A percentile compares a stretch with the other conserved stretches of the same genome.
These are phyloP conservation scores for Heliothis subflexa DNA, from an alignment of 1,140 invertebrate species.

Conservation along the genomic window DNA sequence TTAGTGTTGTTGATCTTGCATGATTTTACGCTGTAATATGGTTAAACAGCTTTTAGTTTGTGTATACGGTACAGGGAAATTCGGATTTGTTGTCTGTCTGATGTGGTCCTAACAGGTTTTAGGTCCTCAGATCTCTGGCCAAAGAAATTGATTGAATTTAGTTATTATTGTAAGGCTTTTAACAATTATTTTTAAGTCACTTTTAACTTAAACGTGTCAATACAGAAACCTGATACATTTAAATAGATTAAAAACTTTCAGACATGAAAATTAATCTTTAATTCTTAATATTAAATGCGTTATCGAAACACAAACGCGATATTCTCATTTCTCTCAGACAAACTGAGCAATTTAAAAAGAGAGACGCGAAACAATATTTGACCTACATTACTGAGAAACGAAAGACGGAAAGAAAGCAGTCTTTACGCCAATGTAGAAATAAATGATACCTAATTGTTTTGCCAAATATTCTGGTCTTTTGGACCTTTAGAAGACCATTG, in stretches of 20 bases:
- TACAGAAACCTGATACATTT: too few species aligned
- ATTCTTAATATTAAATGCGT: background rate
- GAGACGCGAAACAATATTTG: slow-evolving; percentile 42
- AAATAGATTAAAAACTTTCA: too few species aligned
- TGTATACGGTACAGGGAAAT: too few species aligned
- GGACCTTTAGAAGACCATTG: background rate
- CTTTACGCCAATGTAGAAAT: slow-evolving; percentile 11
- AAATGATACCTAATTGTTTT: background rate
- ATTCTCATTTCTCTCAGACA: slow-evolving; percentile 31
- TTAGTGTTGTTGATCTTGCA: slow-evolving; percentile 3
- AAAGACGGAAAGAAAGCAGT: slow-evolving; percentile 43
- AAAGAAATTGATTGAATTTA: too few species aligned
- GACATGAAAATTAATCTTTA: background rate
- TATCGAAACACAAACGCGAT: slow-evolving; percentile 28
- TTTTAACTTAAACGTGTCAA: too few species aligned
- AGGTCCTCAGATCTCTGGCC: too few species aligned
- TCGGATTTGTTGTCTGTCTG: too few species aligned
- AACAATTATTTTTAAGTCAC: too few species aligned
- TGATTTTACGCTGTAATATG: background rate
- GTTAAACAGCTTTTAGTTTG: background rate
- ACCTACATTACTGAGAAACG: slow-evolving; percentile 45
- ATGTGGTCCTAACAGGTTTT: too few species aligned
- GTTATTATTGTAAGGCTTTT: too few species aligned
- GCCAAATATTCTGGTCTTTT: background rate
- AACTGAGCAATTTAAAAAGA: slow-evolving; percentile 41